Base-by-base conservation (phyloP, 37 sponge, comb jelly and placozoan genomes). In the Bolinopsis microptera region DNA sequence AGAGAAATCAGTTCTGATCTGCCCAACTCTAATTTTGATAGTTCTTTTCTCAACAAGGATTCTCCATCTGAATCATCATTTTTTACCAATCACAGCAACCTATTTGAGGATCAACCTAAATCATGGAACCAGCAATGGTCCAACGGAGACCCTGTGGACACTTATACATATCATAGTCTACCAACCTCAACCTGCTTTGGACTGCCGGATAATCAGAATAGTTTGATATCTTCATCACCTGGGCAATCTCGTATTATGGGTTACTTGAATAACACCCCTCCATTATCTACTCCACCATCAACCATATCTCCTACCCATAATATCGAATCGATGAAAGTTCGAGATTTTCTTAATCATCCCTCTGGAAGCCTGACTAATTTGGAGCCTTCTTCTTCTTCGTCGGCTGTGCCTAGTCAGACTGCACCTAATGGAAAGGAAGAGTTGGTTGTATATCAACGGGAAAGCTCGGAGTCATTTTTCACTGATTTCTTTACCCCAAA, bases 301-400 rank as follows among this genome's bases (percentile, higher is more conserved):
- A 16, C 36, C 28, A 32, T 77, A 2, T 32, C 80, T 32, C 35
- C 80, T 18, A 9, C 80, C 3, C 35, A 28, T 28, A 16, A 27
- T 32, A 77, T 77, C 16, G 80, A 77, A 32, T 77, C 80, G 18
- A 77, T 77, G 80, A 77, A 28, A 34, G 35, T 77, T 32, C 27
- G 80, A 9, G 80, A 77, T 77, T 77, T 77, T 32, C 37, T 77
- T 32, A 77, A 77, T 35, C 80, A 77, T 32, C 33, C 80, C 31
- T 72, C 74, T 72, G 74, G 74, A 23, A 48, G 61, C 61, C 61
- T 48, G 5, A 48, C 61, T 48, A 48, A 48, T 48, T 48, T 48
- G 13, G 61, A 48, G 61, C 61, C 61, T 13, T 48, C 61, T 13
- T 48, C 61, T 18, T 5, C 61, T 48, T 13, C 61, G 9, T 48